A percentile compares a stretch with the other conserved stretches of the same genome.
Evolutionary conservation across 2,797 vertebrate species (phyloP).

Genomic region (Myotis myotis): DNA sequence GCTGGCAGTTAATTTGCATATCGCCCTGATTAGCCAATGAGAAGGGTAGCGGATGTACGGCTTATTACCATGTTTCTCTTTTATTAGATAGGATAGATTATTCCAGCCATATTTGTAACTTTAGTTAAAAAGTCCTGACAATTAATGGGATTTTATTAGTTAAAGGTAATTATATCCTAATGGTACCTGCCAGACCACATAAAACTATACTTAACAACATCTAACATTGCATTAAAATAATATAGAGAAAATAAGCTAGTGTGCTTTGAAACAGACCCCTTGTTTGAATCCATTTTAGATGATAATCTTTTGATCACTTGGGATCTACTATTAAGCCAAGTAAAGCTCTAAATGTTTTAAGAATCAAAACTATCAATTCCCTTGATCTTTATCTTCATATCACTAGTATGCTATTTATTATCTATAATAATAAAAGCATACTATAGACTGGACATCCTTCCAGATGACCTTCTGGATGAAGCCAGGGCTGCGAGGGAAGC

Average conservation of each 20-base stretch:
- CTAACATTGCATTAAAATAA: background rate
- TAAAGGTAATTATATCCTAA: constrained; percentile 25
- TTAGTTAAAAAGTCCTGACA: background rate
- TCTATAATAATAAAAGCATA: background rate
- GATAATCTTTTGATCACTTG: background rate
- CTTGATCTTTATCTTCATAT: background rate
- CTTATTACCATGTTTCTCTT: no score
- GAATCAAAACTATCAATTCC: background rate
- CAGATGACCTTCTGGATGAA: no score
- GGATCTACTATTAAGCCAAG: background rate
- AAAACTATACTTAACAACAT: background rate
- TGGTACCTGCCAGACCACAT: background rate
- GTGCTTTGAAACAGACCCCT: background rate
- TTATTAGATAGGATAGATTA: no score
- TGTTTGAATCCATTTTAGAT: constrained; percentile 19
- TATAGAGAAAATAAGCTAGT: constrained; percentile 13
- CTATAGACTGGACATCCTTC: background rate
- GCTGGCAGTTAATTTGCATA: no score
- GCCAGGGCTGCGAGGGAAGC: no score
- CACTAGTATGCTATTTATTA: background rate
- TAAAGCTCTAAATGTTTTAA: background rate
- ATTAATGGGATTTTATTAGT: constrained; percentile 20
- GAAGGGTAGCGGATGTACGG: no score
- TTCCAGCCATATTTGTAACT: background rate
- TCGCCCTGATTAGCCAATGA: no score